Base-by-base conservation (phyloP, 2,888 invertebrate species). In the Brachyptera putata region DNA sequence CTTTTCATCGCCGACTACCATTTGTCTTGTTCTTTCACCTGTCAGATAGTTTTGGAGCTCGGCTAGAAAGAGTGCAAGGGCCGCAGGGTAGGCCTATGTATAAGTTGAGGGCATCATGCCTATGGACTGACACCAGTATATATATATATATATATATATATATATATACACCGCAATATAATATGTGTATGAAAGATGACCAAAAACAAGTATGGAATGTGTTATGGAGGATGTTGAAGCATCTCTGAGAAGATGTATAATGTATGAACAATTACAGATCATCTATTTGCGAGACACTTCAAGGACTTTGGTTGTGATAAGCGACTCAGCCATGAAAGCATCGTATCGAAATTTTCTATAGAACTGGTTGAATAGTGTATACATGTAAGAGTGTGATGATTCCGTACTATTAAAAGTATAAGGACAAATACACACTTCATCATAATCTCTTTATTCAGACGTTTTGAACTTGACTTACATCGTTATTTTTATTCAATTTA, bases 11-110 rank as follows among this genome's bases (percentile, higher is more conserved):
- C n/a, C 60, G 49, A 49, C 24, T 16, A 30, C 55, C 60, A 60
- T 60, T 60, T 60, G 60, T 60, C 60, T 60, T 60, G 56, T 60
- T 60, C 60, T 56, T 60, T 60, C 60, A 60, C 60, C 60, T 60
- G 60, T 60, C 60, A 60, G 58, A 16, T 3, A 24, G 25, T 30
- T 5, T 5, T 30, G 34, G 34, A n/a, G n/a, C n/a, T n/a, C 11
- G 30, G 30, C 30, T 11, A 43, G 43, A 43, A 43, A 43, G 43
- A 43, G 43, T 43, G 43, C 43, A 16, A n/a, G 30, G 30, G 7
- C 30, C 30, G 5, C 30, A n/a, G 30, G 30, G 30, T 11, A n/a
- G n/a, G n/a, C n/a, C n/a, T n/a, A n/a, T n/a, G n/a, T n/a, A 30
- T 30, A 30, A 5, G 30, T 30, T 5, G 30, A 30, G 11, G 30